Evolutionary conservation across 2,888 invertebrate species (phyloP).

Genomic region (Hypsopygia costalis): DNA sequence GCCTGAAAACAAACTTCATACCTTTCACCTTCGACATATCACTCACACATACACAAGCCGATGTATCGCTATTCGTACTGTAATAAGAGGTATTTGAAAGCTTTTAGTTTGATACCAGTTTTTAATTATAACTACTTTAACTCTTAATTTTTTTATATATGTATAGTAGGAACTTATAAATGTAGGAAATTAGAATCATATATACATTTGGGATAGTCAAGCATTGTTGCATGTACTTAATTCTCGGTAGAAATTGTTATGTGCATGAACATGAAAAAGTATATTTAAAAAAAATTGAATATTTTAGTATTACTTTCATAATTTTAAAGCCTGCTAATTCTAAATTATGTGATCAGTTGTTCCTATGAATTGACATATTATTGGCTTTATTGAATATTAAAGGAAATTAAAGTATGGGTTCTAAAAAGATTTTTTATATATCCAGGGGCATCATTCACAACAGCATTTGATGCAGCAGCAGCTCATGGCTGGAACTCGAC

Average conservation of each 20-base stretch:
- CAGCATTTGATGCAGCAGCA: constrained; percentile 79
- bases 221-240: background rate
- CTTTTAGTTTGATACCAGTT: too few relatives aligned
- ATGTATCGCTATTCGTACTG: too few relatives aligned
- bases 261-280: too few relatives aligned
- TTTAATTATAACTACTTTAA: background rate
- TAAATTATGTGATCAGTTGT: constrained; percentile 18
- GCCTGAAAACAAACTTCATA: too few relatives aligned
- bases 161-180: background rate
- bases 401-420: constrained; percentile 1
- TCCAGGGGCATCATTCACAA: constrained; percentile 71
- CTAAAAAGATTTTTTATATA: constrained; percentile 18
- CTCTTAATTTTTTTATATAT: background rate
- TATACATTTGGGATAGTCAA: too few relatives aligned
- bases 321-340: background rate
- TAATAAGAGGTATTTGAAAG: too few relatives aligned
- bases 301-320: background rate
- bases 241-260: background rate
- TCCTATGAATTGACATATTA: constrained; percentile 9
- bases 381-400: constrained; percentile 8
- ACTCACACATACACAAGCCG: too few relatives aligned
- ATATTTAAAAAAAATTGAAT: background rate
- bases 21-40: too few relatives aligned
- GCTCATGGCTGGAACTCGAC: constrained; percentile 57
- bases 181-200: background rate